A percentile compares a stretch with the other conserved stretches of the same genome.
These are phyloP conservation scores for Hylyphantes graminicola DNA, from an alignment of 1,140 invertebrate genomes.

Conservation along the genomic window DNA sequence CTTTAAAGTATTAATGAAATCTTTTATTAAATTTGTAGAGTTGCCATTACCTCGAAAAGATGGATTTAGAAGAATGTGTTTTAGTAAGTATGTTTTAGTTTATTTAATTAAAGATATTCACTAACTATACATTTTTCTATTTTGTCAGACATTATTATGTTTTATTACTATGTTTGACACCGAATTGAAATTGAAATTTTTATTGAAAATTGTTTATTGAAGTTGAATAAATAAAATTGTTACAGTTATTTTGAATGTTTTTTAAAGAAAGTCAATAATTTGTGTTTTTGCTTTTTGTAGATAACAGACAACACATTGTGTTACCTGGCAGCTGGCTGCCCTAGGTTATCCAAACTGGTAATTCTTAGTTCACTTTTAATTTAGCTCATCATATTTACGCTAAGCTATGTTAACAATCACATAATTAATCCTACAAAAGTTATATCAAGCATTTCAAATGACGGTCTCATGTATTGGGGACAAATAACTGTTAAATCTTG, in stretches of 20 bases:
- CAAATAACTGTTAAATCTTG: no score
- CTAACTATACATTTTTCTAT: background rate
- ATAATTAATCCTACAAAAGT: no score
- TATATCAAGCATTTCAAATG: no score
- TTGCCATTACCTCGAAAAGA: slow-evolving; percentile 93
- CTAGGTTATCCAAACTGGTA: slow-evolving; percentile 91
- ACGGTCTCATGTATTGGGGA: no score
- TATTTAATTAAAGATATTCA: background rate
- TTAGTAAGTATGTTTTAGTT: slow-evolving; percentile 69
- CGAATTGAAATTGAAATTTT: no score
- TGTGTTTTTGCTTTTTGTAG: slow-evolving; percentile 60
- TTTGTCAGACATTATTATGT: no score
- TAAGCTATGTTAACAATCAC: no score
- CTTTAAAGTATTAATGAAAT: background rate
- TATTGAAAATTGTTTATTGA: no score
- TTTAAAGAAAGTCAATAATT: background rate
- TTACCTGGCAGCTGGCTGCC: slow-evolving; percentile 93
- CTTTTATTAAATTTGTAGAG: slow-evolving; percentile 73
- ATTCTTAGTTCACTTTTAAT: slow-evolving; percentile 64
- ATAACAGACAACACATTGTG: slow-evolving; percentile 95
- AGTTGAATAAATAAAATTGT: background rate
- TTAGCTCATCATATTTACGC: no score
- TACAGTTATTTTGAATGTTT: background rate
- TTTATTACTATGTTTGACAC: no score
- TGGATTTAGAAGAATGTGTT: slow-evolving; percentile 98